Percentiles rank a stretch among this genome's conserved stretches.
Evolutionary conservation across 2,113 vertebrate species (phyloP).

Genomic region (Lagopus leucura): DNA sequence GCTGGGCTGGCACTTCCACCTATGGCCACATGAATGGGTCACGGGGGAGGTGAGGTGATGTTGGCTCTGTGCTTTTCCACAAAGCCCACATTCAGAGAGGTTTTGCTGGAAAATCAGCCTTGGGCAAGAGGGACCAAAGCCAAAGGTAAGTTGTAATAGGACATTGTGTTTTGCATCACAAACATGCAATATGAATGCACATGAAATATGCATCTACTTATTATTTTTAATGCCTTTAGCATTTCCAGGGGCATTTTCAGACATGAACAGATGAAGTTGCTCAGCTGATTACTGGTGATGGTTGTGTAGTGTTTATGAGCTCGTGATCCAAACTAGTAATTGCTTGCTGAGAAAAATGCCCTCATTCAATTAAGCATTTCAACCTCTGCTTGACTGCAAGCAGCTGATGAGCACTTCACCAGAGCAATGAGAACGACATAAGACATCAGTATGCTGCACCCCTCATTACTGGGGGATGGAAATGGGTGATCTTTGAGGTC

Average conservation of each 20-base stretch:
- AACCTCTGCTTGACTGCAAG: background rate
- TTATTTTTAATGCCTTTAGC: background rate
- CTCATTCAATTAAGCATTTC: background rate
- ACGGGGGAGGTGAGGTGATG: accelerated
- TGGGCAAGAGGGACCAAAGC: background rate
- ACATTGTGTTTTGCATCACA: background rate
- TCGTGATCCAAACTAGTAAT: background rate
- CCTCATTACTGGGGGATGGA: background rate
- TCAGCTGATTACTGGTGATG: background rate
- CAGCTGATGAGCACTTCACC: background rate
- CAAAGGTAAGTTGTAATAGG: background rate
- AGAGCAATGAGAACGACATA: background rate
- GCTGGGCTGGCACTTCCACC: background rate
- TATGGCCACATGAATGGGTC: background rate
- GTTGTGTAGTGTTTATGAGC: background rate
- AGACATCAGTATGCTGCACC: background rate
- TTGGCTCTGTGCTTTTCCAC: background rate
- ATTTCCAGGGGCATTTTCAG: background rate
- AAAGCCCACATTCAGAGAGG: accelerated
- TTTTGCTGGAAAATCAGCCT: background rate
- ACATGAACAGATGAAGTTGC: background rate
- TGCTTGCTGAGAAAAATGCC: background rate
- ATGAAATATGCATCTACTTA: background rate
- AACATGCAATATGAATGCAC: background rate
- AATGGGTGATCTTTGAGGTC: too few relatives aligned